These are phyloP conservation scores for Hypercompe scribonia DNA, from an alignment of 2,888 invertebrate species.

Conservation along the genomic window DNA sequence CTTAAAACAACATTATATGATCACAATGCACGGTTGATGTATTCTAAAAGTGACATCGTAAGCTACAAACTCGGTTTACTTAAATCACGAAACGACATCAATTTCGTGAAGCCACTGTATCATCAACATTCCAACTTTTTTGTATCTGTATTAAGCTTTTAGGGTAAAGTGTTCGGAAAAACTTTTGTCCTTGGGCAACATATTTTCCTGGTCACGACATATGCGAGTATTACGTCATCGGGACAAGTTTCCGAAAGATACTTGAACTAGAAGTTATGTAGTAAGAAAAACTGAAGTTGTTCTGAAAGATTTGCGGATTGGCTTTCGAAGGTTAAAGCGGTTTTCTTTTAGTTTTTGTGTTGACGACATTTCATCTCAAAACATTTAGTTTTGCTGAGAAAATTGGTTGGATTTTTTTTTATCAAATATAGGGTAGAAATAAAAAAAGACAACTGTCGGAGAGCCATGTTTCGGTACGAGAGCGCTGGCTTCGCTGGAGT, in stretches of 20 bases:
- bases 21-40: neutral
- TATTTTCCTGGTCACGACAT: slow-evolving; percentile 49
- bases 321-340: slow-evolving; percentile 8
- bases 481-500: no score
- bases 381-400: neutral
- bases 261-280: slow-evolving; percentile 23
- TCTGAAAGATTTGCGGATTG: slow-evolving; percentile 21
- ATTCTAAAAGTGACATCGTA: slow-evolving; percentile 12
- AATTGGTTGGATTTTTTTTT: neutral
- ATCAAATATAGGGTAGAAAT: neutral
- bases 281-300: slow-evolving; percentile 16
- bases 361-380: neutral
- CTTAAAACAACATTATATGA: neutral
- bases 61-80: neutral
- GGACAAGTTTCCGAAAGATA: slow-evolving; percentile 27
- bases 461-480: no score
- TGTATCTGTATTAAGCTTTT: slow-evolving; percentile 39
- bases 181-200: slow-evolving; percentile 37
- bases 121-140: slow-evolving; percentile 37
- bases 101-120: slow-evolving; percentile 35
- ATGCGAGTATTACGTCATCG: slow-evolving; percentile 45
- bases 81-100: slow-evolving; percentile 23
- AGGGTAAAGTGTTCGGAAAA: slow-evolving; percentile 24
- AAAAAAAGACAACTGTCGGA: no score
- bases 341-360: slow-evolving; percentile 10